Evolutionary conservation across 2,888 invertebrate genomes (phyloP).

Genomic region (Pterostichus niger): DNA sequence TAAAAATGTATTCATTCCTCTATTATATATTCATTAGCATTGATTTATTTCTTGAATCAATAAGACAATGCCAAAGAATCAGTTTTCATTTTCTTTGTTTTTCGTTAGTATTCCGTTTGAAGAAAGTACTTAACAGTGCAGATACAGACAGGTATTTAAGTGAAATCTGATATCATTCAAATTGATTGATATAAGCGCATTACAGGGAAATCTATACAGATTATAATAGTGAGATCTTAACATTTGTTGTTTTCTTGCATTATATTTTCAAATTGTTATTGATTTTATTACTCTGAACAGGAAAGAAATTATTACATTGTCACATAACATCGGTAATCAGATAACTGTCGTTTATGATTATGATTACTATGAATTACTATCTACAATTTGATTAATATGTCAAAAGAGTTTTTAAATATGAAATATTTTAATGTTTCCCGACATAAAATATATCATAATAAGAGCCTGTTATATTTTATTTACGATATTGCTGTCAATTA

Average conservation of each 20-base stretch:
- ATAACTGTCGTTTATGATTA: not conserved
- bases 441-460: not conserved
- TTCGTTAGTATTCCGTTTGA: slow-evolving; percentile 24
- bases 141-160: slow-evolving; percentile 2
- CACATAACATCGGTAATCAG: not conserved
- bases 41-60: slow-evolving; percentile 40
- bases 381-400: not conserved
- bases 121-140: slow-evolving; percentile 55
- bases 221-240: slow-evolving; percentile 1
- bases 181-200: slow-evolving; percentile 37
- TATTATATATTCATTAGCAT: slow-evolving; percentile 35
- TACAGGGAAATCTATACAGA: slow-evolving; percentile 45
- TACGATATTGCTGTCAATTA: slow-evolving; percentile 3
- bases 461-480: not conserved
- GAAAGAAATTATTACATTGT: slow-evolving; percentile 22
- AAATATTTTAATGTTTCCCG: slow-evolving; percentile 1
- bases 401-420: not conserved
- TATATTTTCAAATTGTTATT: slow-evolving; percentile 13
- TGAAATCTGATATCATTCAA: slow-evolving; percentile 56
- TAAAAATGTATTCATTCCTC: not conserved
- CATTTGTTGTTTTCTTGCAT: slow-evolving; percentile 11
- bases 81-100: slow-evolving; percentile 49
- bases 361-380: not conserved
- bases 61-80: slow-evolving; percentile 25
- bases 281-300: slow-evolving; percentile 17